These are phyloP conservation scores for Drosophila ochracea DNA, from an alignment of 2,888 invertebrate genomes.

Conservation along the genomic window DNA sequence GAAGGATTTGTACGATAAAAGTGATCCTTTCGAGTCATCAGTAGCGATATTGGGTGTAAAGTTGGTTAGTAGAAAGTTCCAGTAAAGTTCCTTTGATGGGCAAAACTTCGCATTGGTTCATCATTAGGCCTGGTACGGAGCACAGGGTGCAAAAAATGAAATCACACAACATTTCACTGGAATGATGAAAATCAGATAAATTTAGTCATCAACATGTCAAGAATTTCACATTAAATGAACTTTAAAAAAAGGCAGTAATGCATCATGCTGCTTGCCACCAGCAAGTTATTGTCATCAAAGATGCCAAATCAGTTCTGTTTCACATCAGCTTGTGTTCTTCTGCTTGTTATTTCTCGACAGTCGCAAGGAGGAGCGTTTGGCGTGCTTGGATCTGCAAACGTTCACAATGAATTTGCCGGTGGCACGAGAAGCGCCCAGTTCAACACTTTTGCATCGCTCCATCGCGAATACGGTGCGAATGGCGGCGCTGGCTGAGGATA, in stretches of 20 bases:
- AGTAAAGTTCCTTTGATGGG: background rate
- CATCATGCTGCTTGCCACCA: no score
- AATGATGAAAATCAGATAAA: background rate
- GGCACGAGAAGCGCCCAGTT: constrained; percentile 85
- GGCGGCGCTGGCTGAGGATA: constrained; percentile 67
- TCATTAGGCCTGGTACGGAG: no score
- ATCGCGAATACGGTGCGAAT: constrained; percentile 60
- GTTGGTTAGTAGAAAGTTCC: background rate
- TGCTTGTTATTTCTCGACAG: constrained; percentile 46
- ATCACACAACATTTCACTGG: background rate
- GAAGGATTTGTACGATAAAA: no score
- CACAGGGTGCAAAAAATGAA: background rate
- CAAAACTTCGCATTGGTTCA: no score
- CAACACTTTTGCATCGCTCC: constrained; percentile 77
- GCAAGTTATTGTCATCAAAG: no score
- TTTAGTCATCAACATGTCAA: background rate
- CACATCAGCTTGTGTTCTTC: constrained; percentile 1
- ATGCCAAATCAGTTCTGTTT: background rate
- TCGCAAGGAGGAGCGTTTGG: constrained; percentile 90
- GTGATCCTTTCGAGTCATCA: background rate
- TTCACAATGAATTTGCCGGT: constrained; percentile 93
- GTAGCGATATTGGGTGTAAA: background rate
- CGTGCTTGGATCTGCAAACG: constrained; percentile 97
- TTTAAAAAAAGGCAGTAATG: no score
- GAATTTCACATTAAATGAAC: background rate